phyloP scores from a whole-genome alignment of 2,113 vertebrate species.

The Leucoraja erinaceus region DNA sequence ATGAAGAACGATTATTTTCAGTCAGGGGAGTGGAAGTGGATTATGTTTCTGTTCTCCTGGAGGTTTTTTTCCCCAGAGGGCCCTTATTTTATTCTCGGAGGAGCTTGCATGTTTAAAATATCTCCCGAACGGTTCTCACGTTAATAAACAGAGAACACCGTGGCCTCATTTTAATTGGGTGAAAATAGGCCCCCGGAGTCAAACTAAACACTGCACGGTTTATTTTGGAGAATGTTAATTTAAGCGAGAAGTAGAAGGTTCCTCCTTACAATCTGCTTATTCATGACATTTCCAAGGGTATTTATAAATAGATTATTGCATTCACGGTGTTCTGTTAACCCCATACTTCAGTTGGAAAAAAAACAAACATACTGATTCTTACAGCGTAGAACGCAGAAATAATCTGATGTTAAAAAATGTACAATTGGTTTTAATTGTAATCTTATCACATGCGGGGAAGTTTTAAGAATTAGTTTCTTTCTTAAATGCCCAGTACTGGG shows the following conservation, averaged over 20 bases:
- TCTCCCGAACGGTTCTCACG: background rate
- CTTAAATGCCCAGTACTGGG: background rate
- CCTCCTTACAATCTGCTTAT: background rate
- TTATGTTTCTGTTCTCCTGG: conserved; percentile 4
- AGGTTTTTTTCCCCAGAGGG: background rate
- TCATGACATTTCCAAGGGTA: background rate
- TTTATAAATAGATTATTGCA: background rate
- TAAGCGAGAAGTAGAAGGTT: background rate
- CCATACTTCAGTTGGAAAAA: background rate
- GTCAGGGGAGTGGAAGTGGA: background rate
- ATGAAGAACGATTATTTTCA: background rate
- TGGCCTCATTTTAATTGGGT: conserved; percentile 1
- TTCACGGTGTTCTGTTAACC: background rate
- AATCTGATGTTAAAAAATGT: background rate
- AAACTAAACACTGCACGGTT: background rate
- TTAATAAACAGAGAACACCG: background rate
- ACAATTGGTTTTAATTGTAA: background rate
- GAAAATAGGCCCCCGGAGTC: background rate
- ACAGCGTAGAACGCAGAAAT: background rate
- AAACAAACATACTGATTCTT: background rate
- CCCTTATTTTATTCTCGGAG: background rate
- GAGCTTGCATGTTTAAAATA: background rate
- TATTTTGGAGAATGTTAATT: background rate
- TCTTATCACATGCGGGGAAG: background rate
- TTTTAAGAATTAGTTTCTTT: background rate